Conservation (phyloP, 2,888 invertebrate species). For the Drosophila nigritarsus region DNA sequence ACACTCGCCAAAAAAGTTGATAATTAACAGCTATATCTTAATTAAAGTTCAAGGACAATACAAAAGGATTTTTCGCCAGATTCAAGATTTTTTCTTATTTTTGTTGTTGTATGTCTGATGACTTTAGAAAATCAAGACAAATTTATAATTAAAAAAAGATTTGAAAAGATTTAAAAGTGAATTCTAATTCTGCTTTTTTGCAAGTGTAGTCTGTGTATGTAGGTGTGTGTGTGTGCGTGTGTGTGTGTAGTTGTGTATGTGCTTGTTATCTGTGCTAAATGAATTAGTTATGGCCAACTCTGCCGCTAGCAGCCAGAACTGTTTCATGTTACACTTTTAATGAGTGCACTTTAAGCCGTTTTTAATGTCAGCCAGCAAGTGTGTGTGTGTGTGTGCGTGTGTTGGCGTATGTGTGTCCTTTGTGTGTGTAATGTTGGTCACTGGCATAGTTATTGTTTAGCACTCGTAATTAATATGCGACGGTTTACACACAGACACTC, state of each 20-base stretch:
- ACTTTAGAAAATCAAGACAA: no score
- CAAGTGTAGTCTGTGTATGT: not conserved
- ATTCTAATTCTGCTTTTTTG: not conserved
- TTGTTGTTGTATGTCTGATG: no score
- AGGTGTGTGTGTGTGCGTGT: not conserved
- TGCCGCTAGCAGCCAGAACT: slow-evolving; percentile 36
- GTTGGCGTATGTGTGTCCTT: slow-evolving; percentile 1
- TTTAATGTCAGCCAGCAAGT: slow-evolving; percentile 49
- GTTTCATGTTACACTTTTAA: slow-evolving; percentile 75
- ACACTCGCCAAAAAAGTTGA: not conserved
- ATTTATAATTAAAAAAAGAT: no score
- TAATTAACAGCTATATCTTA: not conserved
- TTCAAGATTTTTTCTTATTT: not conserved
- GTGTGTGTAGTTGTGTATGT: slow-evolving; percentile 5
- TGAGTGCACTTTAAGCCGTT: slow-evolving; percentile 75
- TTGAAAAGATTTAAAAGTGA: not conserved
- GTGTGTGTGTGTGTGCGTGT: slow-evolving; percentile 14
- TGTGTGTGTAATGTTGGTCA: slow-evolving; percentile 28
- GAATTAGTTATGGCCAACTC: slow-evolving; percentile 75
- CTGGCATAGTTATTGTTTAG: slow-evolving; percentile 68
- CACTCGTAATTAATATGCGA: slow-evolving; percentile 71
- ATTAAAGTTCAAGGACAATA: not conserved
- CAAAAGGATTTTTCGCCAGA: not conserved
- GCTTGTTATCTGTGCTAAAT: slow-evolving; percentile 54
- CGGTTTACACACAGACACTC: slow-evolving; percentile 19